A percentile compares a stretch with the other conserved stretches of the same genome.
These are phyloP conservation scores for Drosophila repleta DNA, from an alignment of 1,140 invertebrate species.

Conservation along the genomic window DNA sequence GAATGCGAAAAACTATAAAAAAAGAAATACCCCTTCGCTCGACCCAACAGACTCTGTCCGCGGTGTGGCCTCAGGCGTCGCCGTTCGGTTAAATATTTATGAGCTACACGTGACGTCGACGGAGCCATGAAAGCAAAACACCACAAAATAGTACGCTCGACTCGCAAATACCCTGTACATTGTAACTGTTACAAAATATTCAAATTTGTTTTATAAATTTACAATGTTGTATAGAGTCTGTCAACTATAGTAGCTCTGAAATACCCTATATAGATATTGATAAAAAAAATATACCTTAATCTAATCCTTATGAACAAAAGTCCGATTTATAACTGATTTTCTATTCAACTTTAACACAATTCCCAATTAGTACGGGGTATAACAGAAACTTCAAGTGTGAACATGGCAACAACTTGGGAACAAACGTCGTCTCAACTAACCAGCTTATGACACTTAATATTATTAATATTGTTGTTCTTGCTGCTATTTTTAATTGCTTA, in stretches of 20 bases:
- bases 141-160: not conserved
- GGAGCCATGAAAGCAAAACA: constrained; percentile 44
- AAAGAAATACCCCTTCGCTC: constrained; percentile 11
- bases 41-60: not conserved
- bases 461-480: constrained; percentile 12
- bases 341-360: too few species aligned
- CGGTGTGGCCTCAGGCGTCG: constrained; percentile 5
- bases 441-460: constrained; percentile 31
- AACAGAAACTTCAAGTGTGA: constrained; percentile 15
- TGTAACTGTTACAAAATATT: not conserved
- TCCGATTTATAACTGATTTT: too few species aligned
- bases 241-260: too few species aligned
- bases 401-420: constrained; percentile 30
- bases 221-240: too few species aligned
- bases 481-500: constrained; percentile 32
- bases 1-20: constrained; percentile 67
- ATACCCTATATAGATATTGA: not conserved
- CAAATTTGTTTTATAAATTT: too few species aligned
- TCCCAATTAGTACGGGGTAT: not conserved
- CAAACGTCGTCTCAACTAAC: constrained; percentile 32
- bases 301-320: too few species aligned
- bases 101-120: constrained; percentile 67
- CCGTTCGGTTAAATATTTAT: constrained; percentile 71
- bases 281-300: too few species aligned
- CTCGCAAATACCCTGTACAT: not conserved